Percentiles rank a stretch among this genome's conserved stretches.
Conservation (phyloP, 2,113 vertebrate species). For the Hippocampus guttulatus region DNA sequence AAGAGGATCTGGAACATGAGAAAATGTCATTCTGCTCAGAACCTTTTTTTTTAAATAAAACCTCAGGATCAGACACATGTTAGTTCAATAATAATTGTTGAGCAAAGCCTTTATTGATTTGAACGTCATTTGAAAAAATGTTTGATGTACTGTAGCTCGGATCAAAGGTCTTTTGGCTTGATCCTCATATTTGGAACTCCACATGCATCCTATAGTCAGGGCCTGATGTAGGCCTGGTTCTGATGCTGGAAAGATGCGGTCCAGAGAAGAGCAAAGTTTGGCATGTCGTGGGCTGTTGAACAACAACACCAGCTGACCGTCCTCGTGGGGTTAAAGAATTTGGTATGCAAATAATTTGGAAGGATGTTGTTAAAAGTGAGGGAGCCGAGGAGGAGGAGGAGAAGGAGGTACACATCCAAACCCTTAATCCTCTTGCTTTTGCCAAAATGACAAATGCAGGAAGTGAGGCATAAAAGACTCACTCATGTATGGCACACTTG, state of each 20-base stretch:
- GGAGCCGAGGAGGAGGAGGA: slow-evolving; percentile 35
- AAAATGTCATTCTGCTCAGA: background rate
- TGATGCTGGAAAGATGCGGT: background rate
- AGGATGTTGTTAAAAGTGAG: slow-evolving; percentile 68
- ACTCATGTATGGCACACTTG: slow-evolving; percentile 90
- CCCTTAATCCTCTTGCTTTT: slow-evolving; percentile 71
- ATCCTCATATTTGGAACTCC: background rate
- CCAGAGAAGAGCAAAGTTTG: background rate
- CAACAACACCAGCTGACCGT: slow-evolving; percentile 58
- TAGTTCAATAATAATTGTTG: background rate
- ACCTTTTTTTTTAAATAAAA: background rate
- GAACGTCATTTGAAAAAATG: background rate
- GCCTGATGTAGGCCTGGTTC: background rate
- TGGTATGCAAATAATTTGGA: slow-evolving; percentile 72
- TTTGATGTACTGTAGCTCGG: background rate
- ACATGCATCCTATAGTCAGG: background rate
- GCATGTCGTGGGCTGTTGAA: background rate
- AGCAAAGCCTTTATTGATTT: background rate
- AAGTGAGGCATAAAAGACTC: slow-evolving; percentile 87
- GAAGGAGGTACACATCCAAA: slow-evolving; percentile 67
- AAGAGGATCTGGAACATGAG: background rate
- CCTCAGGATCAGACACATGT: background rate
- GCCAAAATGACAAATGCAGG: slow-evolving; percentile 71
- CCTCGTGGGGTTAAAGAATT: slow-evolving; percentile 68
- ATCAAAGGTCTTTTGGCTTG: background rate